Base-by-base conservation (phyloP, 2,113 vertebrate species). In the Illadopsis cleaveri region DNA sequence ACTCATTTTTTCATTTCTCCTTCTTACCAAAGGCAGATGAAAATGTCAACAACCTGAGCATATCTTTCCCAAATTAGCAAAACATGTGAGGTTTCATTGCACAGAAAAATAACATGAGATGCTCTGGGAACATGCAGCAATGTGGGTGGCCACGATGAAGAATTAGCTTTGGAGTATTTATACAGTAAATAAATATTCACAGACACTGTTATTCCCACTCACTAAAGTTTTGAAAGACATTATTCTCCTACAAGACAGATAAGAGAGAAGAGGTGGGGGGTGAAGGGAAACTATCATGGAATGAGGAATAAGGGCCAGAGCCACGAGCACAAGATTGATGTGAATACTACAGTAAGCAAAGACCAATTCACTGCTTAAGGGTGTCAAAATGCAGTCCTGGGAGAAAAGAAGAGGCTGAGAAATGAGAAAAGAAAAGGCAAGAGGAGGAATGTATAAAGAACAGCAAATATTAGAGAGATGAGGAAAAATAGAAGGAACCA, bases 391-490 rank as follows among this genome's bases (percentile, higher is more conserved):
- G 56, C 11, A 2, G 81, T 71, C 92, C 94, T 94, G 60, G 53
- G 94, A 96, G 94, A 95, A 69, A 65, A 62, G 68, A 45, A 47
- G 54, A 93, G 45, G 61, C 86, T 94, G 96, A 96, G 94, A 66
- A 94, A 97, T 96, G 94, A 81, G 96, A 92, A 97, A 96, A 96
- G 90, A 96, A 96, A 96, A 93, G 93, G 90, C 86, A 77, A 64
- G 76, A 78, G 64, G 45, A 68, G 20, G 79, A 56, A 96, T 42
- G 82, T 83, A 54, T 93, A 93, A 93, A 86, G 94, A 86, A 96
- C 56, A 86, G 94, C 62, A 97, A 97, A 96, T 95, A 97, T 94
- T 86, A 93, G 82, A 90, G 83, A 96, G 96, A 95, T 86, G 33
- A 96, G 78, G 90, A 83, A 94, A 94, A 93, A 96, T 78, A 96